phyloP scores from a whole-genome alignment of 92 coral and sea anemone genomes.

The Phenganax stokvisi region DNA sequence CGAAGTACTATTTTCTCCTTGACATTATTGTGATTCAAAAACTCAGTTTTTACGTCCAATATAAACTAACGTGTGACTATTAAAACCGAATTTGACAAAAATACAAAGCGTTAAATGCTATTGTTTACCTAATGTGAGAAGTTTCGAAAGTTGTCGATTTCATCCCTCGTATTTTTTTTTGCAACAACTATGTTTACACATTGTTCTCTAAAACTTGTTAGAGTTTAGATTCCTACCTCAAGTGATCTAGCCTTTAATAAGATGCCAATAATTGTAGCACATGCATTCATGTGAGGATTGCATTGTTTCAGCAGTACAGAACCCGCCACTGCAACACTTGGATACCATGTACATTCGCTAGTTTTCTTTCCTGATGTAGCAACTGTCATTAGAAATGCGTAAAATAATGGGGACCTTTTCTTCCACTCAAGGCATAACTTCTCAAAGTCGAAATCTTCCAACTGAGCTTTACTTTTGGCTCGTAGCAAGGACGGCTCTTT shows the following conservation, averaged over 20 bases:
- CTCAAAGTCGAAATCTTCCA: slow-evolving; percentile 16
- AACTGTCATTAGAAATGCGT: slow-evolving; percentile 31
- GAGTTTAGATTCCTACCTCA: slow-evolving; percentile 40
- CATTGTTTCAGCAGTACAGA: slow-evolving; percentile 61
- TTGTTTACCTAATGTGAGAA: no score
- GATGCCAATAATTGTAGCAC: slow-evolving; percentile 57
- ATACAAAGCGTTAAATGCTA: no score
- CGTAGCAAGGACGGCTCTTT: slow-evolving; percentile 30
- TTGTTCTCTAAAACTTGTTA: background rate
- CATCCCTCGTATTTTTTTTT: no score
- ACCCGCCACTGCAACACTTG: slow-evolving; percentile 57
- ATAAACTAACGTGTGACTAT: no score
- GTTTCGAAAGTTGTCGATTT: no score
- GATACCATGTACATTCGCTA: slow-evolving; percentile 36
- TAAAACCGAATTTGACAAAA: no score
- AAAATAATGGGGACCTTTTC: slow-evolving; percentile 32
- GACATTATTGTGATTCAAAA: no score
- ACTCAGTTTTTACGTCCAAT: no score
- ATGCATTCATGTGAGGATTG: slow-evolving; percentile 52
- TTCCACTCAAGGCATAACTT: slow-evolving; percentile 20
- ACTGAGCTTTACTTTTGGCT: slow-evolving; percentile 22
- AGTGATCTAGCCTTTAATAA: slow-evolving; percentile 56
- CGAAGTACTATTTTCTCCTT: no score
- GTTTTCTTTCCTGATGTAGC: slow-evolving; percentile 3
- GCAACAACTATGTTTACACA: no score